These are phyloP conservation scores for Lordiphosa stackelbergi DNA, from an alignment of 1,140 invertebrate species.

Conservation along the genomic window DNA sequence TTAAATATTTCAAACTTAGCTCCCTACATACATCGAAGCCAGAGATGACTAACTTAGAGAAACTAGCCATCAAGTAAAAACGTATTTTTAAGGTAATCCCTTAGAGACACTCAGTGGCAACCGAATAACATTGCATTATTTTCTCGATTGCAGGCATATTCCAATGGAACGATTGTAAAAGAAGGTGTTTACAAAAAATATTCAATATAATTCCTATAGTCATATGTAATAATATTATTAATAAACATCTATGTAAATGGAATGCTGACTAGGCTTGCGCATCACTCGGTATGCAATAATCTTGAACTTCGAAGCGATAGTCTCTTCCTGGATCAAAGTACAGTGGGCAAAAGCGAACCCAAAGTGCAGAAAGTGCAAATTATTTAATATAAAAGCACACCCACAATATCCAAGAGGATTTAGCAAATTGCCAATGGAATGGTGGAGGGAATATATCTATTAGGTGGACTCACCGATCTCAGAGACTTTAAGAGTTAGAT, in stretches of 20 bases:
- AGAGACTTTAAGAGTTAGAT: too few relatives aligned
- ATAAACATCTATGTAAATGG: conserved; percentile 23
- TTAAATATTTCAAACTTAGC: conserved; percentile 38
- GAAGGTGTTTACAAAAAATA: conserved; percentile 38
- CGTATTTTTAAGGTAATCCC: conserved; percentile 40
- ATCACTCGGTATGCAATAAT: too few relatives aligned
- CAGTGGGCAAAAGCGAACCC: too few relatives aligned
- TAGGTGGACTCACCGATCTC: too few relatives aligned
- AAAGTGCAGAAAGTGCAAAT: too few relatives aligned
- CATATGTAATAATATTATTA: conserved; percentile 44
- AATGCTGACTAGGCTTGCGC: too few relatives aligned
- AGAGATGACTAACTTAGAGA: conserved; percentile 61
- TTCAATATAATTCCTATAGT: conserved; percentile 63
- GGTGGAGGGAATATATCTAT: too few relatives aligned
- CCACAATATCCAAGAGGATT: too few relatives aligned
- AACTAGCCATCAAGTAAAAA: conserved; percentile 17
- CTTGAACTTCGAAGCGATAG: too few relatives aligned
- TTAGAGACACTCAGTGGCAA: neutral
- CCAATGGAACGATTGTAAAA: conserved; percentile 45
- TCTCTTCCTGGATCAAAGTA: too few relatives aligned
- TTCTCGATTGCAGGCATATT: conserved; percentile 43
- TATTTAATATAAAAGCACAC: too few relatives aligned
- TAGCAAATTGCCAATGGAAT: too few relatives aligned
- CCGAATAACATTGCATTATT: neutral
- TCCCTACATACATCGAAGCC: conserved; percentile 34